Base-by-base conservation (phyloP, 2,113 vertebrate species). In the Gadus macrocephalus region DNA sequence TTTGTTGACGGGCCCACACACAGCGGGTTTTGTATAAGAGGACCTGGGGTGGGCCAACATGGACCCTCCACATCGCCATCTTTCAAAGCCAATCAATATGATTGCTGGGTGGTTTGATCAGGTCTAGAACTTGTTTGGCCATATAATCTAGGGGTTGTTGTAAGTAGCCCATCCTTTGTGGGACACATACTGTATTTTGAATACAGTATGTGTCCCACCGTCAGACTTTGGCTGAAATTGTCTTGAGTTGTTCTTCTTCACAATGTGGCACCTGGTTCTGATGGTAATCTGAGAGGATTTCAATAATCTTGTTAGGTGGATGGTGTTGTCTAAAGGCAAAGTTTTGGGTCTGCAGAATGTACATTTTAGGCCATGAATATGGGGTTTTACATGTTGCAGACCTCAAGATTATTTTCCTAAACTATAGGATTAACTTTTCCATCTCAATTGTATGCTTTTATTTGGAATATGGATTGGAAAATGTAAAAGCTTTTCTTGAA, bases 231-330 rank as follows among this genome's bases (percentile, higher is more conserved):
- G 25, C 28, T 38, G 15, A 22, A 62, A 25, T 12, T 62, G 5
- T 62, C 8, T 9, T 49, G n/a, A 11, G 7, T 62, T 9, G 42
- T 62, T 35, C 5, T 28, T 7, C 25, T 22, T 62, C 9, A 4
- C 61, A 67, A 56, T 56, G 31, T 35, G 31, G 31, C 31, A 8
- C 22, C 53, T 53, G 65, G 66, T 66, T 83, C 14, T n/a, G 11
- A 63, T 68, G 78, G 59, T 75, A 80, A 83, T 83, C 58, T 56
- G 58, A 25, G 58, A 25, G 28, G 16, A 55, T 74, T 78, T 67
- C 15, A 67, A 83, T 77, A 72, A 71, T 74, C 77, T 27, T 62
- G 38, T 66, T 42, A 65, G n/a, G 0, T n/a, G 63, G 55, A 67
- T 31, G 49, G 68, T 38, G 14, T 11, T 4, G 28, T 62, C 69